Evolutionary conservation across 2,888 invertebrate species (phyloP).

Genomic region (Amphipoea lucens): DNA sequence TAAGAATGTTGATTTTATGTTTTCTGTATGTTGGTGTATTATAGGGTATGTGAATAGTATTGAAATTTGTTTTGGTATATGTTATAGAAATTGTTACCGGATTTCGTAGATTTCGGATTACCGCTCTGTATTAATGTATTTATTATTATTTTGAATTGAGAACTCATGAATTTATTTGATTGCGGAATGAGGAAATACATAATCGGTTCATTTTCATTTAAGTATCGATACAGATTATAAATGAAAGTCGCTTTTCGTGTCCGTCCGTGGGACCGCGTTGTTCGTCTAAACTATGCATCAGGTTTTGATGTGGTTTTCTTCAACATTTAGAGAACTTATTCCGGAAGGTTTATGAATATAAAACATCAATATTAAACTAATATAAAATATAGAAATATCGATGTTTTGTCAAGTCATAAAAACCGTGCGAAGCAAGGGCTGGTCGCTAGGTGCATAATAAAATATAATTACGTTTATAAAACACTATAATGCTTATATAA

Average conservation of each 20-base stretch:
- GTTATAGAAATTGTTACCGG: constrained; percentile 29
- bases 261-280: too few relatives aligned
- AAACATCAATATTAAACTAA: neutral
- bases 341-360: neutral
- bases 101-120: constrained; percentile 51
- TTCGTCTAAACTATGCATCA: neutral
- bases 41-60: constrained; percentile 50
- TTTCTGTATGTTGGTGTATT: constrained; percentile 57
- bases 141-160: constrained; percentile 16
- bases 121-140: constrained; percentile 5
- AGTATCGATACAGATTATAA: neutral
- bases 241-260: neutral
- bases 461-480: constrained; percentile 3
- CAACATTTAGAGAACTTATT: too few relatives aligned
- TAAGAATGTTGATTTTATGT: constrained; percentile 60
- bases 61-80: constrained; percentile 44
- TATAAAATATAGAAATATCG: neutral
- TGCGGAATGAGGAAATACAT: neutral
- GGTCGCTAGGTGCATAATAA: neutral
- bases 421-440: neutral
- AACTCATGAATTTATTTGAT: constrained; percentile 24
- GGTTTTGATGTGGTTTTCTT: too few relatives aligned
- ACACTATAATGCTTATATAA: neutral
- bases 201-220: constrained; percentile 20
- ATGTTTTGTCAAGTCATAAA: too few relatives aligned